Conservation (phyloP, 2,797 vertebrate genomes). For the Enteromius mattozi region DNA sequence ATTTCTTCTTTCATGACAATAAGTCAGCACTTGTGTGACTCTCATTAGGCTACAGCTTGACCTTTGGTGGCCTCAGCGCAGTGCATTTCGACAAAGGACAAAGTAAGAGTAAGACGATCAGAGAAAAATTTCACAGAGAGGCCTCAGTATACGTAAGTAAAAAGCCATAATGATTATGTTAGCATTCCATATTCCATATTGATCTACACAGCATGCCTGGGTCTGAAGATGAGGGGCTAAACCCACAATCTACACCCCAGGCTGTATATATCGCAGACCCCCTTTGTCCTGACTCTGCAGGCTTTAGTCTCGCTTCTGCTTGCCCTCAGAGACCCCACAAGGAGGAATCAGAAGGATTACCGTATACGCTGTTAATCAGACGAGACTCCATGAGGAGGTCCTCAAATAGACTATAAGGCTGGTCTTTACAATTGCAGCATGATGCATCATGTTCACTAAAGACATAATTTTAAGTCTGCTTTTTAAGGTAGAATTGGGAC, state of each 20-base stretch:
- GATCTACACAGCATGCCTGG: constrained; percentile 50
- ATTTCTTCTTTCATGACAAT: constrained; percentile 38
- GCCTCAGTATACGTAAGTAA: constrained; percentile 26
- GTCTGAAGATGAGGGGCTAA: constrained; percentile 55
- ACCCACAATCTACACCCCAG: constrained; percentile 54
- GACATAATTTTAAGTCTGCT: neutral
- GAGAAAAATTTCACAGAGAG: constrained; percentile 29
- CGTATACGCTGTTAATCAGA: constrained; percentile 30
- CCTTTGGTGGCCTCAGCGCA: constrained; percentile 31
- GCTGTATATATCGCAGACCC: constrained; percentile 45
- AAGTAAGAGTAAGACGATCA: constrained; percentile 29
- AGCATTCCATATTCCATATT: constrained; percentile 55
- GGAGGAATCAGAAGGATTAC: constrained; percentile 44
- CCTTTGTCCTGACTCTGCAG: constrained; percentile 52
- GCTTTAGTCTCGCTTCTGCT: constrained; percentile 41
- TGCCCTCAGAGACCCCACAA: constrained; percentile 36
- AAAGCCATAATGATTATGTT: constrained; percentile 52
- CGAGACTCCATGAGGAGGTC: constrained; percentile 42
- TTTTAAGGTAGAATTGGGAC: constrained; percentile 16
- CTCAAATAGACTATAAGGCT: constrained; percentile 28
- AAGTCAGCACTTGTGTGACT: constrained; percentile 43
- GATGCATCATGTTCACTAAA: constrained; percentile 33
- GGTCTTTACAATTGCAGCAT: neutral
- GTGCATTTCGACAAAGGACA: constrained; percentile 23
- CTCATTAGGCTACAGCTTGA: constrained; percentile 42